Conservation (phyloP, 1,140 invertebrate species). For the Pogonomyrmex barbatus region DNA sequence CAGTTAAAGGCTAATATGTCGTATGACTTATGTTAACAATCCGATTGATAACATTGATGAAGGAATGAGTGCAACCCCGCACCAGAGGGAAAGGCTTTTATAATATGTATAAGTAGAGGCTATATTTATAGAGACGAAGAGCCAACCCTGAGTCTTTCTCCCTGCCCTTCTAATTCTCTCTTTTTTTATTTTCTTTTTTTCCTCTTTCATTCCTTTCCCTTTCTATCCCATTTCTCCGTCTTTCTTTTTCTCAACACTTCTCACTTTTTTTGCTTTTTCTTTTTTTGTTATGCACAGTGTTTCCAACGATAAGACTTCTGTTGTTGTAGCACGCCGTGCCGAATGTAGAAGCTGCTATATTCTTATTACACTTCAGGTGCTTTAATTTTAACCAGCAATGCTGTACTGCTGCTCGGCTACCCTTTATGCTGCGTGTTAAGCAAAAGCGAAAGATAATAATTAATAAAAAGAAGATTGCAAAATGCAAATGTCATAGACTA, state of each 20-base stretch:
- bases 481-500: constrained; percentile 61
- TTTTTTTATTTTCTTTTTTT: constrained; percentile 2
- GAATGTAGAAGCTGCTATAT: constrained; percentile 70
- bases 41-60: constrained; percentile 65
- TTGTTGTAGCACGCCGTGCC: constrained; percentile 67
- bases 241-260: constrained; percentile 19
- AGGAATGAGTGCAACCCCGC: constrained; percentile 65
- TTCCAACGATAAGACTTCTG: constrained; percentile 73
- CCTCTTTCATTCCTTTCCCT: constrained; percentile 30
- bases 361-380: constrained; percentile 79
- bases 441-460: constrained; percentile 85
- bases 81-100: constrained; percentile 69
- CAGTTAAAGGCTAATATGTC: constrained; percentile 46
- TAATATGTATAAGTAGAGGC: constrained; percentile 55
- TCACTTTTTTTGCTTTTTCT: constrained; percentile 28
- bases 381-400: constrained; percentile 79
- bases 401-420: constrained; percentile 82
- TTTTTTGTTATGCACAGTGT: constrained; percentile 69
- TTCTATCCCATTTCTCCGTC: not conserved
- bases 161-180: constrained; percentile 28
- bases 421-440: constrained; percentile 86
- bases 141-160: constrained; percentile 62
- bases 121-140: constrained; percentile 63
- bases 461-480: constrained; percentile 79
- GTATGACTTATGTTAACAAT: constrained; percentile 64